Conservation (phyloP, 2,797 vertebrate genomes). For the Anguilla megastoma region DNA sequence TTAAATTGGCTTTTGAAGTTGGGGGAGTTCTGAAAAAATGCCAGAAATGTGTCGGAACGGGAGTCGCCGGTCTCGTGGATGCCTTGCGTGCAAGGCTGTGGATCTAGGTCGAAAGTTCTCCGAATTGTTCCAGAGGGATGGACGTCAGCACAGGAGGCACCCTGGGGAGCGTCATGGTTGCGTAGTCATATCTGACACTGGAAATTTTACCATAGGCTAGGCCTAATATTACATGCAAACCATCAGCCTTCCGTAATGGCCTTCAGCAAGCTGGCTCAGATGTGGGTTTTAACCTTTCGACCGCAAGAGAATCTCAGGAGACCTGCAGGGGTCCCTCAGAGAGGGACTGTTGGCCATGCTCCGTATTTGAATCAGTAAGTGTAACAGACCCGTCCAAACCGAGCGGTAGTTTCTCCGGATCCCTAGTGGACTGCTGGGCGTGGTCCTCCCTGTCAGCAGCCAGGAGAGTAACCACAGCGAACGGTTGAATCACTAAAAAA, state of each 20-base stretch:
- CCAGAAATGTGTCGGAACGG: conserved; percentile 22
- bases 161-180: background rate
- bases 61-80: conserved; percentile 26
- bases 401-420: conserved; percentile 15
- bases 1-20: conserved; percentile 50
- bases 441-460: background rate
- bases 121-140: background rate
- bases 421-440: background rate
- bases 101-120: background rate
- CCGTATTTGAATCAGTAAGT: background rate
- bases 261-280: background rate
- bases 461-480: background rate
- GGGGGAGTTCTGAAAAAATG: conserved; percentile 17
- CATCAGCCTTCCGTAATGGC: background rate
- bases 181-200: background rate
- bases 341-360: background rate
- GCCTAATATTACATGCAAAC: background rate
- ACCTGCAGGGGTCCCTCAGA: background rate
- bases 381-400: background rate
- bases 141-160: background rate
- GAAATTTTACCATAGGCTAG: background rate
- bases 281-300: background rate
- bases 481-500: conserved; percentile 42
- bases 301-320: background rate
- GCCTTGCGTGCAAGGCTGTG: background rate